A percentile compares a stretch with the other conserved stretches of the same genome.
These are phyloP conservation scores for Heliothis peltigera DNA, from an alignment of 2,888 invertebrate species.

Conservation along the genomic window DNA sequence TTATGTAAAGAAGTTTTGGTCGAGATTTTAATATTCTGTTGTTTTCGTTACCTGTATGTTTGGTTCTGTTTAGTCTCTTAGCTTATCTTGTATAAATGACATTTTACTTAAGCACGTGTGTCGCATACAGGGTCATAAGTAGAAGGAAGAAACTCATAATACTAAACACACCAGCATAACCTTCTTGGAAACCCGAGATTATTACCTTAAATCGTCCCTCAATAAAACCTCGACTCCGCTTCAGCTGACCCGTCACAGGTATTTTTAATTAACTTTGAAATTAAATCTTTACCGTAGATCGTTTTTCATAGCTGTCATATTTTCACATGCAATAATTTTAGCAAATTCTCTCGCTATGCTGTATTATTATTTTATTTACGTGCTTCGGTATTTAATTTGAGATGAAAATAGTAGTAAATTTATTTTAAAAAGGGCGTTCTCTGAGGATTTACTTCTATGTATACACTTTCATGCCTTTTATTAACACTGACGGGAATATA, in stretches of 20 bases:
- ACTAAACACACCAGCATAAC: not conserved
- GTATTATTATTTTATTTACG: slow-evolving; percentile 28
- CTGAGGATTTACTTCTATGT: not conserved
- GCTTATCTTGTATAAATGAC: no score
- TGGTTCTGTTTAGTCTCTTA: no score
- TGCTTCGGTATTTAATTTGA: slow-evolving; percentile 13
- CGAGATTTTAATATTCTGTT: no score
- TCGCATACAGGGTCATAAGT: not conserved
- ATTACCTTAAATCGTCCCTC: slow-evolving; percentile 22
- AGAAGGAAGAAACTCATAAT: not conserved
- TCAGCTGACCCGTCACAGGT: slow-evolving; percentile 53
- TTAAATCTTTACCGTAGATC: slow-evolving; percentile 39
- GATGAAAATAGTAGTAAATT: not conserved
- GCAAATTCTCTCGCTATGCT: slow-evolving; percentile 33
- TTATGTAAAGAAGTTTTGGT: not conserved
- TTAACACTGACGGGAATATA: no score
- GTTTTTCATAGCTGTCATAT: slow-evolving; percentile 52
- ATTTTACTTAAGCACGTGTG: no score
- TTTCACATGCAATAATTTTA: slow-evolving; percentile 45
- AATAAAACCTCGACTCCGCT: slow-evolving; percentile 20
- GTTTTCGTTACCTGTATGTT: not conserved
- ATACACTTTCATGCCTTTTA: no score
- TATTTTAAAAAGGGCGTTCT: not conserved
- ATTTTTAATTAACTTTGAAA: slow-evolving; percentile 56
- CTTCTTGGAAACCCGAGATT: slow-evolving; percentile 1